phyloP scores from a whole-genome alignment of 2,113 vertebrate genomes.

The Dendropsophus ebraccatus region DNA sequence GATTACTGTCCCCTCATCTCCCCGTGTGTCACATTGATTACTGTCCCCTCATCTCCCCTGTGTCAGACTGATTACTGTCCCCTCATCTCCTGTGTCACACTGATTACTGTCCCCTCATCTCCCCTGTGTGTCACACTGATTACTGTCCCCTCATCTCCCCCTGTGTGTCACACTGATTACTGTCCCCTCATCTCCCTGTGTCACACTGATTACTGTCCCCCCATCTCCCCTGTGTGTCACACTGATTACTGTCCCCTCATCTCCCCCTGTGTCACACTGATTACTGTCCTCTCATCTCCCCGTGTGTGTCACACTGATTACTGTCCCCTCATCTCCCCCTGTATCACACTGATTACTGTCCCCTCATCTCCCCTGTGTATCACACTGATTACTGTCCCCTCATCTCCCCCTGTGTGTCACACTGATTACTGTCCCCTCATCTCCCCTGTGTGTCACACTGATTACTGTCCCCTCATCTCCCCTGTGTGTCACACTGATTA shows the following conservation, averaged over 20 bases:
- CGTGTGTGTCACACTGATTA: background rate
- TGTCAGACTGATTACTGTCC: too few species aligned
- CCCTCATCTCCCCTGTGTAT: background rate
- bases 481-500: background rate
- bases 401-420: background rate
- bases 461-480: background rate
- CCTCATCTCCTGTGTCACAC: too few species aligned
- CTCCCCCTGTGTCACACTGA: too few species aligned
- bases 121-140: background rate
- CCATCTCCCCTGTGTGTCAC: background rate
- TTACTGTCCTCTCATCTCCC: background rate
- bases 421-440: background rate
- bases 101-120: too few species aligned
- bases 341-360: background rate
- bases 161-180: background rate
- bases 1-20: too few species aligned
- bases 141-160: background rate
- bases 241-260: background rate
- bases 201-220: too few species aligned
- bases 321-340: background rate
- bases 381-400: background rate
- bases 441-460: background rate
- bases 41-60: too few species aligned
- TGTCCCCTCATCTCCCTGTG: background rate
- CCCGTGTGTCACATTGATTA: too few species aligned